Evolutionary conservation across 2,888 invertebrate species (phyloP).

Genomic region (Zaprionus obscuricornis): DNA sequence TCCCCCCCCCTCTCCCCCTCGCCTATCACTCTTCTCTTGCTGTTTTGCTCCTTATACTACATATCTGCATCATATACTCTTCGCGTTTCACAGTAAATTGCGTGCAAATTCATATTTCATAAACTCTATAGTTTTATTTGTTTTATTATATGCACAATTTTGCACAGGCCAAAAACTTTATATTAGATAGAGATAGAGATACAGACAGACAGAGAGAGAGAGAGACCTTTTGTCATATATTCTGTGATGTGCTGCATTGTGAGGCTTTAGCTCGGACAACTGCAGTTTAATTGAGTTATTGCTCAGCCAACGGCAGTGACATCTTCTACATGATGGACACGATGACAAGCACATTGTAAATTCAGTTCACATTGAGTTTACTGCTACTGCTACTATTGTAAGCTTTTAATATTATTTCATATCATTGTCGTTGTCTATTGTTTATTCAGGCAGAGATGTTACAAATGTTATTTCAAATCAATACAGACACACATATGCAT

Average conservation of each 20-base stretch:
- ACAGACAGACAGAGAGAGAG: too few species aligned
- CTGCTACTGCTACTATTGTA: background rate
- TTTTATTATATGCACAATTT: conserved; percentile 43
- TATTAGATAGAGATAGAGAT: too few species aligned
- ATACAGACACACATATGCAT: too few species aligned
- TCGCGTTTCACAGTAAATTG: conserved; percentile 40
- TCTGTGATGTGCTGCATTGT: conserved; percentile 22
- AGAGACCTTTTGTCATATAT: background rate
- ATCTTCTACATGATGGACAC: conserved; percentile 26
- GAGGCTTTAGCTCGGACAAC: conserved; percentile 13
- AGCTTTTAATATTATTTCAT: conserved; percentile 26
- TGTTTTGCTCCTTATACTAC: too few species aligned
- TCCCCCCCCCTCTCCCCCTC: background rate
- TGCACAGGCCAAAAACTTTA: conserved; percentile 25
- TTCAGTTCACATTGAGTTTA: conserved; percentile 9
- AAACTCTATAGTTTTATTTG: conserved; percentile 32
- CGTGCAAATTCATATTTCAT: conserved; percentile 50
- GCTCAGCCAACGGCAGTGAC: conserved; percentile 28
- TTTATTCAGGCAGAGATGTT: background rate
- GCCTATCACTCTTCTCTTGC: background rate
- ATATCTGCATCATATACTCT: background rate
- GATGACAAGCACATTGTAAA: conserved; percentile 21
- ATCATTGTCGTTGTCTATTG: conserved; percentile 7
- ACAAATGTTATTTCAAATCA: conserved; percentile 18
- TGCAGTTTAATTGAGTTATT: conserved; percentile 54